Evolutionary conservation across 2,888 invertebrate genomes (phyloP).

Genomic region (Subacronicta megacephala): DNA sequence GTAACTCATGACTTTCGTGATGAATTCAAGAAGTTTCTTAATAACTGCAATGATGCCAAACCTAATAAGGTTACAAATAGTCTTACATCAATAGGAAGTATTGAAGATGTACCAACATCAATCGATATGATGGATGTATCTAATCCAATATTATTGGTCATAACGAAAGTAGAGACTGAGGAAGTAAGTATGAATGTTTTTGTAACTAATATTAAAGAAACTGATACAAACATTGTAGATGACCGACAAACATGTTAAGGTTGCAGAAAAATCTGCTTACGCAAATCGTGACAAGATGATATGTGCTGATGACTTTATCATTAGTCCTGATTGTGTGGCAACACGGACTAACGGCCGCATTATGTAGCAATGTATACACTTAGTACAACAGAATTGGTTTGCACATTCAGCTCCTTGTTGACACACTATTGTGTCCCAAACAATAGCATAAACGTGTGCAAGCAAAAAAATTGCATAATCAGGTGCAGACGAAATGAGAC

Average conservation of each 20-base stretch:
- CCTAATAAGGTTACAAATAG: conserved; percentile 24
- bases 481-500: conserved; percentile 36
- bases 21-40: conserved; percentile 33
- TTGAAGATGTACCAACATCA: conserved; percentile 5
- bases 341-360: conserved; percentile 34
- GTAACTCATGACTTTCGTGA: conserved; percentile 41
- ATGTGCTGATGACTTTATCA: conserved; percentile 44
- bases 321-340: conserved; percentile 40
- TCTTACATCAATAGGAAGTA: conserved; percentile 36
- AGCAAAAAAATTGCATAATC: conserved; percentile 48
- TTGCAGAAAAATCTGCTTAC: conserved; percentile 19
- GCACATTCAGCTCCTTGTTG: conserved; percentile 67
- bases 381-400: conserved; percentile 56
- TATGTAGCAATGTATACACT: conserved; percentile 41
- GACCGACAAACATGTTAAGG: conserved; percentile 10
- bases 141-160: conserved; percentile 6
- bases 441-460: conserved; percentile 61
- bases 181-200: neutral
- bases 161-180: neutral
- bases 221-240: conserved; percentile 1
- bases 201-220: neutral
- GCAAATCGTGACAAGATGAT: conserved; percentile 30
- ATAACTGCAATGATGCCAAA: conserved; percentile 28
- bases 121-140: neutral
- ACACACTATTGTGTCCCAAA: conserved; percentile 69